These are phyloP conservation scores for Andrena fulva DNA, from an alignment of 2,888 invertebrate species.

Conservation along the genomic window DNA sequence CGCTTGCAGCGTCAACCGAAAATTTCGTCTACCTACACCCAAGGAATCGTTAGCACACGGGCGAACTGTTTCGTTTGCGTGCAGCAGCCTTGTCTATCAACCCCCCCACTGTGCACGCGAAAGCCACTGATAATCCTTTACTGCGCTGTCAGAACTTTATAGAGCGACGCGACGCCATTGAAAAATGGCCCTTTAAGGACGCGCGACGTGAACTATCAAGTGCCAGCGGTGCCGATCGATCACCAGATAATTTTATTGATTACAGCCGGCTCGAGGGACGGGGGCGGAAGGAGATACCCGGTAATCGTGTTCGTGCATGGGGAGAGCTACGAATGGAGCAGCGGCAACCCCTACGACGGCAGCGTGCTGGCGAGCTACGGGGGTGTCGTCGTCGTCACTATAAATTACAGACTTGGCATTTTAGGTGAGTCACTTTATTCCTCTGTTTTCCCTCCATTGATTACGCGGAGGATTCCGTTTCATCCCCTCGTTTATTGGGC, in stretches of 20 bases:
- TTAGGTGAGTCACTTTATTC: slow-evolving; percentile 88
- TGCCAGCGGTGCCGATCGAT: slow-evolving; percentile 73
- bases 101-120: neutral
- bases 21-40: neutral
- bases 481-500: no score
- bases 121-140: slow-evolving; percentile 66
- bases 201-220: slow-evolving; percentile 66
- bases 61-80: neutral
- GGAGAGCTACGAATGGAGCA: slow-evolving; percentile 98
- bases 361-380: slow-evolving; percentile 97
- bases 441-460: neutral
- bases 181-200: slow-evolving; percentile 73
- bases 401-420: slow-evolving; percentile 93
- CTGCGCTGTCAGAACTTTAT: slow-evolving; percentile 72
- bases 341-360: slow-evolving; percentile 99
- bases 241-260: slow-evolving; percentile 80
- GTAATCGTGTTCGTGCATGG: slow-evolving; percentile 98
- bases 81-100: neutral
- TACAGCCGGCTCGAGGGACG: slow-evolving; percentile 88
- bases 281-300: slow-evolving; percentile 89
- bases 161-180: slow-evolving; percentile 58
- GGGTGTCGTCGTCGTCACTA: slow-evolving; percentile 94
- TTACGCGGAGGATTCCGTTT: neutral
- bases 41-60: slow-evolving; percentile 7
- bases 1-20: neutral